phyloP scores from a whole-genome alignment of 2,797 vertebrate species.

The Manis javanica region DNA sequence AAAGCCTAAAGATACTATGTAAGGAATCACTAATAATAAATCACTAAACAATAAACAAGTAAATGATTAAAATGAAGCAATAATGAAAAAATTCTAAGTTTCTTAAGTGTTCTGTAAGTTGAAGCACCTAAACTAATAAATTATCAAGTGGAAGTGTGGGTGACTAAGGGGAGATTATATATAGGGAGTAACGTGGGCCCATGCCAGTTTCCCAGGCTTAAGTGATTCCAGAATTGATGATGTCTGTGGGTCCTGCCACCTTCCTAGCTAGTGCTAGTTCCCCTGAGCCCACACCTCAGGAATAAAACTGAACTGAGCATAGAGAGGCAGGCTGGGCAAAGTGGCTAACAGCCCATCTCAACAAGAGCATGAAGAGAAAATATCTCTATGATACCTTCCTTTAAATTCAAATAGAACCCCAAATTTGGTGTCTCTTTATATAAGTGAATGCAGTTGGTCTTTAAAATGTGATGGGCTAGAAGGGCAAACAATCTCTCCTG shows the following conservation, averaged over 20 bases:
- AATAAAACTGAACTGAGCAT: not conserved
- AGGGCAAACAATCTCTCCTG: not conserved
- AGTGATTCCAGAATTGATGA: not conserved
- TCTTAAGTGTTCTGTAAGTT: not conserved
- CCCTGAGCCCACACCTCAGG: not conserved
- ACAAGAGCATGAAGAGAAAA: not conserved
- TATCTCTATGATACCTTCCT: not conserved
- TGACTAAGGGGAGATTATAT: not conserved
- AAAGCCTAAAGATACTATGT: not conserved
- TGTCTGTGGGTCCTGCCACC: not conserved
- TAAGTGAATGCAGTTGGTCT: not conserved
- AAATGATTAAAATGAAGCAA: not conserved
- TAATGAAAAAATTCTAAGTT: not conserved
- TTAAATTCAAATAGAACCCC: not conserved
- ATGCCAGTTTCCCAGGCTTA: not conserved
- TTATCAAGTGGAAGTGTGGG: not conserved
- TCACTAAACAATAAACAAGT: not conserved
- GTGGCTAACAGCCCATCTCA: not conserved
- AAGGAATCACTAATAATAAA: conserved; percentile 15
- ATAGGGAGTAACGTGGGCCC: not conserved
- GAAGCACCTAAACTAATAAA: not conserved
- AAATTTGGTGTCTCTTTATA: not conserved
- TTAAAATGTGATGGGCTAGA: not conserved
- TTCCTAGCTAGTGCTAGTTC: not conserved
- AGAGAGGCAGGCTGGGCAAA: not conserved